Base-by-base conservation (phyloP, 2,113 vertebrate genomes). In the Archocentrus centrarchus region DNA sequence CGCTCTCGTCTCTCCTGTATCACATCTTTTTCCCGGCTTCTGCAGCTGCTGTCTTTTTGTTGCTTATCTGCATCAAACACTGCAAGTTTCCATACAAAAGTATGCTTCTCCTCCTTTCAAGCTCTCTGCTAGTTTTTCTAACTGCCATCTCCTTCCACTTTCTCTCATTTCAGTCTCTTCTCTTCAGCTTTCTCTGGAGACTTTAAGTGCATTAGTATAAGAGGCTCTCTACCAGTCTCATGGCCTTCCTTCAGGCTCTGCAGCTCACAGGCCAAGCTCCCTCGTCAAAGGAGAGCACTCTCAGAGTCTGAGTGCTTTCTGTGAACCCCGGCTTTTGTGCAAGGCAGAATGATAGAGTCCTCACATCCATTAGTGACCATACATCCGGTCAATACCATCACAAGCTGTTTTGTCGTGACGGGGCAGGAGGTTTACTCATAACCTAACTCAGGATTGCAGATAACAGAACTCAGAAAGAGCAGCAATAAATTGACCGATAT, bases 161-260 rank as follows among this genome's bases (percentile, higher is more conserved):
- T 7, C 32, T 35, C 66, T 18, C 22, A 73, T 13, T 13, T 15
- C 17, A 11, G 27, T 13, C 44, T 55, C 62, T 7, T 59, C 62
- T 57, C 77, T 9, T 17, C 39, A 7, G 24, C 80, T 32, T 61
- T 57, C 91, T 85, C 90, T 81, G 30, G 89, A 79, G 86, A 89
- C 60, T 60, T n/a, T 24, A 61, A 90, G 80, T 83, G 79, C 86
- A 90, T 91, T 88, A 91, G 84, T 75, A 81, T 78, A 84, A 92
- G 89, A 88, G 86, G 60, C 80, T 63, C 86, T 77, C 79, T 59
- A 7, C 41, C 61, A 27, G 57, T 75, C 79, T 83, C 18, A 13
- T 17, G 14, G 75, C 30, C 75, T 81, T 66, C 77, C 63, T 77
- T 50, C 76, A 83, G 83, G 61, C 76, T 81, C 78, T 47, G 64